phyloP scores from a whole-genome alignment of 2,797 vertebrate genomes.

The Caiman crocodilus region DNA sequence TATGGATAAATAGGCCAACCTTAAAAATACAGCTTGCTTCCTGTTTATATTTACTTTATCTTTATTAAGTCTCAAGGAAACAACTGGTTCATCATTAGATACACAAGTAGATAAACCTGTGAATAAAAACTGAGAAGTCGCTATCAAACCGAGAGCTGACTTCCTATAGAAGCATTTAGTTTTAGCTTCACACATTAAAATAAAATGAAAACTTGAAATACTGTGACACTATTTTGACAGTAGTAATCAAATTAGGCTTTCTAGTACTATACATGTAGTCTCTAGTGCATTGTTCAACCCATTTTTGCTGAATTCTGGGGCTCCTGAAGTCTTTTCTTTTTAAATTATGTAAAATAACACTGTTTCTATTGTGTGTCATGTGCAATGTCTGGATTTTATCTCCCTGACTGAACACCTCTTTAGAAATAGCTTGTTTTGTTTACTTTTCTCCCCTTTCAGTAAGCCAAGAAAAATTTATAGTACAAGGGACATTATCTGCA shows the following conservation, averaged over 20 bases:
- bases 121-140: not conserved
- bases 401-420: slow-evolving; percentile 24
- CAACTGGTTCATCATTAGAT: not conserved
- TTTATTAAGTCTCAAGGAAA: not conserved
- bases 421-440: slow-evolving; percentile 30
- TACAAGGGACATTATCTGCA: slow-evolving; percentile 19
- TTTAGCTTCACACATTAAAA: slow-evolving; percentile 27
- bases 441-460: slow-evolving; percentile 23
- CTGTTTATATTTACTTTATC: not conserved
- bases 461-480: slow-evolving; percentile 50
- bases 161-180: not conserved
- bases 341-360: not conserved
- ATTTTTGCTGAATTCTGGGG: slow-evolving; percentile 4
- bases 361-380: slow-evolving; percentile 37
- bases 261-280: not conserved
- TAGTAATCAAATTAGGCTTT: slow-evolving; percentile 32
- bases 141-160: not conserved
- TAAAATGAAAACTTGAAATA: slow-evolving; percentile 26
- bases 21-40: not conserved
- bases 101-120: not conserved
- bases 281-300: slow-evolving; percentile 2
- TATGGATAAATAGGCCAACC: rapidly evolving
- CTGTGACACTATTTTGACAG: not conserved
- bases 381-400: slow-evolving; percentile 22
- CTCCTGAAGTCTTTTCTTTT: not conserved